Percentiles rank a stretch among this genome's conserved stretches.
Conservation (phyloP, 2,888 invertebrate species). For the Acanthosoma haemorrhoidale region DNA sequence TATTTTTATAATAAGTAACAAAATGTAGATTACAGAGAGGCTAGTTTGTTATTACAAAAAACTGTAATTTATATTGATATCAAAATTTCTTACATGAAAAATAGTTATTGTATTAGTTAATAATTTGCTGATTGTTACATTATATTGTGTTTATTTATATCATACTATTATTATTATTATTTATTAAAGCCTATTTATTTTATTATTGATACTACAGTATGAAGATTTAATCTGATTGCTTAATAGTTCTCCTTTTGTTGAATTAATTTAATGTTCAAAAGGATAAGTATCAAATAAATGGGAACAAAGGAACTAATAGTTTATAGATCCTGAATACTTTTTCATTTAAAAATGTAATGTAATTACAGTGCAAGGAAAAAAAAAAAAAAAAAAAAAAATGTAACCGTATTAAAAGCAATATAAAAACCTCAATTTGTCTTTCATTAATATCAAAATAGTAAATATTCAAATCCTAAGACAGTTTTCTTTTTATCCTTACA, state of each 20-base stretch:
- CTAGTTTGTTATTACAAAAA: too few species aligned
- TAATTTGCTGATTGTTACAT: background rate
- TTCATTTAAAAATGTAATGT: background rate
- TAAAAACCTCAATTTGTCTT: too few species aligned
- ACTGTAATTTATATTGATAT: background rate
- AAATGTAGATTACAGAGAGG: background rate
- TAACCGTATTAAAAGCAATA: background rate
- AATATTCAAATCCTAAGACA: too few species aligned
- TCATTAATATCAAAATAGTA: too few species aligned
- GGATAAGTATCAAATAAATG: background rate
- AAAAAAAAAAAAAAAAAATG: background rate
- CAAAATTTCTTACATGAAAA: background rate
- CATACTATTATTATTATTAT: too few species aligned
- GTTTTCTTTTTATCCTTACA: too few species aligned
- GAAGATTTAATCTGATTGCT: background rate
- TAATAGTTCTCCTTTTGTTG: background rate
- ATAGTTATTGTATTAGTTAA: background rate
- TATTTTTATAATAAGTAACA: too few species aligned
- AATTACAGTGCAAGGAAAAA: background rate
- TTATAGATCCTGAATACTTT: background rate
- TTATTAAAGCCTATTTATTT: constrained; percentile 2
- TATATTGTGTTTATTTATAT: background rate
- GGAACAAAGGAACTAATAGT: constrained; percentile 5
- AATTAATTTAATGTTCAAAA: background rate
- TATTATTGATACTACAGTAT: background rate